These are phyloP conservation scores for Indicator maculatus DNA, from an alignment of 2,113 vertebrate genomes.

Conservation along the genomic window DNA sequence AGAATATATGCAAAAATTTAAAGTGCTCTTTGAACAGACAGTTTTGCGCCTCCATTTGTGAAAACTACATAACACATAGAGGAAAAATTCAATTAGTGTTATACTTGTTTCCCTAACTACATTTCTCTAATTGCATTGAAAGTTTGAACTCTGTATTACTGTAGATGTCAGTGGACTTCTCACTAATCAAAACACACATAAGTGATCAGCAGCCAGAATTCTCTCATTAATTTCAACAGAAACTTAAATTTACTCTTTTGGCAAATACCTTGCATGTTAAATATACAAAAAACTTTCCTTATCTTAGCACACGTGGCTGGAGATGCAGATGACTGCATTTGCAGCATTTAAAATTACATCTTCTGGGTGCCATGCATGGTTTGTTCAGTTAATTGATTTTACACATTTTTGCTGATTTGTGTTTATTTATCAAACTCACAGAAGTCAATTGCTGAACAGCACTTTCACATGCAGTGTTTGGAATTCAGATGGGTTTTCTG, in stretches of 20 bases:
- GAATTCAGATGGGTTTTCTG: not conserved
- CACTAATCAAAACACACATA: constrained; percentile 32
- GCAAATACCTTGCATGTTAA: constrained; percentile 14
- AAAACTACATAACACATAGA: not conserved
- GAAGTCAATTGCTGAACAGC: constrained; percentile 63
- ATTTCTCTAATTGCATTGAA: constrained; percentile 30
- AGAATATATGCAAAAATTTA: not conserved
- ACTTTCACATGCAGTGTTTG: not conserved
- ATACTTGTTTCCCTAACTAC: constrained; percentile 3
- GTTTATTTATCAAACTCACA: constrained; percentile 48
- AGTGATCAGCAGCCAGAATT: constrained; percentile 28
- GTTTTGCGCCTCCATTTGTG: not conserved
- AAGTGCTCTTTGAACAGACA: not conserved
- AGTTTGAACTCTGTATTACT: not conserved
- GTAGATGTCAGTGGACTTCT: constrained; percentile 8
- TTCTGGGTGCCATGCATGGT: not conserved
- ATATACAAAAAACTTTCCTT: not conserved
- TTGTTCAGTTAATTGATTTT: constrained; percentile 74
- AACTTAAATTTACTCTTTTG: constrained; percentile 5
- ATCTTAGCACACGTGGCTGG: constrained; percentile 25
- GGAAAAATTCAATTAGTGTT: not conserved
- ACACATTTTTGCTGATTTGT: constrained; percentile 42
- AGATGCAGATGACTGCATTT: constrained; percentile 20
- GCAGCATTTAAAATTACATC: constrained; percentile 33
- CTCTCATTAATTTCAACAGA: constrained; percentile 36